Evolutionary conservation across 2,888 invertebrate genomes (phyloP).

Genomic region (Galerucella calmariensis): DNA sequence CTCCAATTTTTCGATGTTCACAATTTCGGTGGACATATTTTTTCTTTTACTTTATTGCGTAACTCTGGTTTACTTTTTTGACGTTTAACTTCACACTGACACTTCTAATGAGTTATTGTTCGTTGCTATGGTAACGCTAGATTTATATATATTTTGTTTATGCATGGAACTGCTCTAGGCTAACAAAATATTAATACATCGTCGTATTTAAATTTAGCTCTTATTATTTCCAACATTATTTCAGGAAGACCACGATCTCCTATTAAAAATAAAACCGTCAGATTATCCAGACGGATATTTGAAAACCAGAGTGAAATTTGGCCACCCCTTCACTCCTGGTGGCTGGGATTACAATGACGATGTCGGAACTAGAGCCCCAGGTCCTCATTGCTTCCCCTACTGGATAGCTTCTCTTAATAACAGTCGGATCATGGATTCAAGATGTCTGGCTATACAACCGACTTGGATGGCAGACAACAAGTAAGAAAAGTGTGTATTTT

Average conservation of each 20-base stretch:
- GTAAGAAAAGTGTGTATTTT: conserved; percentile 48
- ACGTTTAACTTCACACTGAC: too few species aligned
- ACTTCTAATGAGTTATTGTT: too few species aligned
- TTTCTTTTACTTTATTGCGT: too few species aligned
- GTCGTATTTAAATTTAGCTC: too few species aligned
- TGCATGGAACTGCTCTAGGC: too few species aligned
- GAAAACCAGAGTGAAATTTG: conserved; percentile 69
- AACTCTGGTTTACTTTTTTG: too few species aligned
- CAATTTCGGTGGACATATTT: too few species aligned
- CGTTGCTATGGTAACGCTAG: too few species aligned
- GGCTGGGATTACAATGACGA: conserved; percentile 69
- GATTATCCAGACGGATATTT: conserved; percentile 65
- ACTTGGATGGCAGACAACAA: conserved; percentile 84
- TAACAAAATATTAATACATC: too few species aligned
- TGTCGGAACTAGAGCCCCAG: conserved; percentile 53
- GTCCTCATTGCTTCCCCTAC: conserved; percentile 75
- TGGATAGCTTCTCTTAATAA: conserved; percentile 76
- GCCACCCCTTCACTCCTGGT: conserved; percentile 69
- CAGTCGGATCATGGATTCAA: conserved; percentile 70
- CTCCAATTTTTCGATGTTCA: too few species aligned
- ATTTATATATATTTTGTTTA: too few species aligned
- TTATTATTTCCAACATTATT: conserved; percentile 37
- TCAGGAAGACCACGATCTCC: conserved; percentile 65
- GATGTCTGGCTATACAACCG: conserved; percentile 83
- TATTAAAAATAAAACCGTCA: conserved; percentile 61